These are phyloP conservation scores for Meliscaeva auricollis DNA, from an alignment of 2,888 invertebrate species.

Conservation along the genomic window DNA sequence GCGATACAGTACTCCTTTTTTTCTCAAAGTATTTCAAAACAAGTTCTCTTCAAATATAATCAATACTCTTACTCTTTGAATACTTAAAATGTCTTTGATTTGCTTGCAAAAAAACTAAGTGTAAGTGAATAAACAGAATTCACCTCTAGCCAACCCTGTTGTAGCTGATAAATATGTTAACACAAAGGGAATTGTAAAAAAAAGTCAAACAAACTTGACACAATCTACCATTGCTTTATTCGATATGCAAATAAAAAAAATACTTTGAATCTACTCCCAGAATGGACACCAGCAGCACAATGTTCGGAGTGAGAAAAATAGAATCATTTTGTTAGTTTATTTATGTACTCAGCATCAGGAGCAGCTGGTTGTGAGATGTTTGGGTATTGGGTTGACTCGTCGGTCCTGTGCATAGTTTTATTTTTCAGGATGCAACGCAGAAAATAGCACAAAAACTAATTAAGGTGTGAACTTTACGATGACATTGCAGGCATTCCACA, in stretches of 20 bases:
- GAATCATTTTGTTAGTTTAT: constrained; percentile 17
- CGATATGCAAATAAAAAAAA: constrained; percentile 42
- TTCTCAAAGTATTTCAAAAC: no score
- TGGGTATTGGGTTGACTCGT: neutral
- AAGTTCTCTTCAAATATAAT: no score
- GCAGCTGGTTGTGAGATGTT: neutral
- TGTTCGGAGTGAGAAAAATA: constrained; percentile 4
- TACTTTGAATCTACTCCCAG: neutral
- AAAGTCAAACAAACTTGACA: constrained; percentile 11
- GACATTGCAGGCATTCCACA: constrained; percentile 33
- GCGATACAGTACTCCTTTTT: no score
- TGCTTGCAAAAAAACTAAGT: neutral
- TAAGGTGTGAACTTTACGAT: constrained; percentile 51
- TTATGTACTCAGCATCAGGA: neutral
- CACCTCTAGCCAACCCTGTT: neutral
- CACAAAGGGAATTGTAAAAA: constrained; percentile 4
- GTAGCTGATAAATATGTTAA: constrained; percentile 12
- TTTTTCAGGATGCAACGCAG: constrained; percentile 6
- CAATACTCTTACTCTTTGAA: no score
- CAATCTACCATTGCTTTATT: constrained; percentile 16
- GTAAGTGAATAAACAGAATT: neutral
- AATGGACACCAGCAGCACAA: constrained; percentile 13
- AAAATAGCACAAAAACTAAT: constrained; percentile 64
- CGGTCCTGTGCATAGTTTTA: neutral
- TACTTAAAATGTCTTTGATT: no score